Conservation (phyloP, 2,888 invertebrate species). For the Villa cingulata region DNA sequence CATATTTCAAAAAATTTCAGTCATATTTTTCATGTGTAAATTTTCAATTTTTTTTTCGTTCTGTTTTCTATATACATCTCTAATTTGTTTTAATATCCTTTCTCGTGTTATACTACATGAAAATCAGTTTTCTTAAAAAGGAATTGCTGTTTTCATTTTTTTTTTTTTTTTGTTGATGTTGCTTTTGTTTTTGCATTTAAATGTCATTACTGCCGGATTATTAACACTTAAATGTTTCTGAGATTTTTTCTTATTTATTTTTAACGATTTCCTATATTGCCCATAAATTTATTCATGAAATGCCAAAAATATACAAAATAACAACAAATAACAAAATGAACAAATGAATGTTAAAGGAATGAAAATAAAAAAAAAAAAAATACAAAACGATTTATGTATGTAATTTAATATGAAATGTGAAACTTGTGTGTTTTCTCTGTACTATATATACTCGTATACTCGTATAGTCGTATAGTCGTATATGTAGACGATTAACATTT, state of each 20-base stretch:
- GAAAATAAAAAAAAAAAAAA: too few relatives aligned
- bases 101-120: too few relatives aligned
- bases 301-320: too few relatives aligned
- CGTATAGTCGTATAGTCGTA: too few relatives aligned
- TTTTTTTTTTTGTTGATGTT: background rate
- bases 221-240: constrained; percentile 15
- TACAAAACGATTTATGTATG: too few relatives aligned
- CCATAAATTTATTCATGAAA: background rate
- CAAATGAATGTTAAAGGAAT: too few relatives aligned
- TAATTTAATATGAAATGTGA: too few relatives aligned
- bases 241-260: constrained; percentile 4
- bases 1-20: background rate
- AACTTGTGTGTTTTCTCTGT: too few relatives aligned
- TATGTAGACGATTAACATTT: constrained; percentile 25
- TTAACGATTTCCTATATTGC: background rate
- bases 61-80: background rate
- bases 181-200: constrained; percentile 3
- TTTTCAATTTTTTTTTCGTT: background rate
- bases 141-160: background rate
- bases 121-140: too few relatives aligned
- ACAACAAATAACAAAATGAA: too few relatives aligned
- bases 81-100: too few relatives aligned
- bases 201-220: constrained; percentile 14
- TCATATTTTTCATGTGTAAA: background rate
- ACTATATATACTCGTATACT: too few relatives aligned